phyloP scores from a whole-genome alignment of 2,797 vertebrate genomes.

The Macropus fuliginosus region DNA sequence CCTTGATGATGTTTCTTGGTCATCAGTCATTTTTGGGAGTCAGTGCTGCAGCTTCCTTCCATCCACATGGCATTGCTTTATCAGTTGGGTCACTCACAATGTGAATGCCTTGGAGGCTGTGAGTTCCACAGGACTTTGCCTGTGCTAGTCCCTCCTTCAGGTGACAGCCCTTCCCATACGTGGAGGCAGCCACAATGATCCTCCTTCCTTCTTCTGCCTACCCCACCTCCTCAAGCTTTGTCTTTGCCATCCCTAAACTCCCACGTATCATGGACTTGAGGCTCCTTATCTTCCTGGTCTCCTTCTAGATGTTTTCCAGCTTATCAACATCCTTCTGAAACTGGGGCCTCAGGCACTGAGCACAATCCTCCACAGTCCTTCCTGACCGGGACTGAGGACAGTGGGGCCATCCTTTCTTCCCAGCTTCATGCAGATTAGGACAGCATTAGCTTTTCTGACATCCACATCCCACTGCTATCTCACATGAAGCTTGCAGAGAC shows the following conservation, averaged over 20 bases:
- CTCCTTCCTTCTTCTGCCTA: background rate
- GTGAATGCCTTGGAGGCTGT: background rate
- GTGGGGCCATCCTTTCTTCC: background rate
- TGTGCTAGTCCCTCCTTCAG: background rate
- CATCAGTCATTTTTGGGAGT: background rate
- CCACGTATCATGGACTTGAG: slow-evolving; percentile 23
- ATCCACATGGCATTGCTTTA: background rate
- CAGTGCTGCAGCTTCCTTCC: background rate
- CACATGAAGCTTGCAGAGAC: background rate
- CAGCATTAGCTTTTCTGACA: background rate
- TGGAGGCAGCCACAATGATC: background rate
- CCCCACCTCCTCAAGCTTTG: background rate
- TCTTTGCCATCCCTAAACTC: slow-evolving; percentile 35
- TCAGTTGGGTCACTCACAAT: background rate
- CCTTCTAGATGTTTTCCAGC: background rate
- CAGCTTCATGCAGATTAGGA: background rate
- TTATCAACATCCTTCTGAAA: background rate
- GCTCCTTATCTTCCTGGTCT: background rate
- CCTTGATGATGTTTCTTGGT: background rate
- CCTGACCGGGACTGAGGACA: no score
- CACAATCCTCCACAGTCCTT: background rate
- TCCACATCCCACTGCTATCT: background rate
- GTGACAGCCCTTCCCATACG: background rate
- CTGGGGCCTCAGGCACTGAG: background rate
- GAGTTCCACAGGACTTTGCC: background rate